Conservation (phyloP, 1,140 invertebrate species). For the Pogonomyrmex californicus region DNA sequence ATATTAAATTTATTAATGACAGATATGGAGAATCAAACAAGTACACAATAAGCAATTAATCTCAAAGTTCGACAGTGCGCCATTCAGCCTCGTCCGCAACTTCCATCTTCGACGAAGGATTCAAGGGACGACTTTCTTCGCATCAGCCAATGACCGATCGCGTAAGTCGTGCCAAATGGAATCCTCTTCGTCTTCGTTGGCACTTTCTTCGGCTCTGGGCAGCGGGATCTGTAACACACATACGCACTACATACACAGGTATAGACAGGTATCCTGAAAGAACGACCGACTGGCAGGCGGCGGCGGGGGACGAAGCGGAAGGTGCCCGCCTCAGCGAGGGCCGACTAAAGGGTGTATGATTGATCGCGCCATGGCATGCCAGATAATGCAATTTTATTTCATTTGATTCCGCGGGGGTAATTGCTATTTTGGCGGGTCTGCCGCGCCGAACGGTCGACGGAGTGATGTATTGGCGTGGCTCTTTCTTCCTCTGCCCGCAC, state of each 20-base stretch:
- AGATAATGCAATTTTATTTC: constrained; percentile 87
- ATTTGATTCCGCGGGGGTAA: constrained; percentile 86
- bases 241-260: constrained; percentile 20
- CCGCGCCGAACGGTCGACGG: constrained; percentile 78
- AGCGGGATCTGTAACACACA: constrained; percentile 47
- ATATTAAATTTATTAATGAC: background rate
- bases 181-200: constrained; percentile 70
- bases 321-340: constrained; percentile 65
- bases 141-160: constrained; percentile 69
- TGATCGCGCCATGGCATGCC: constrained; percentile 86
- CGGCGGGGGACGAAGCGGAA: background rate
- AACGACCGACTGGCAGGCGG: constrained; percentile 59
- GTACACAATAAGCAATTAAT: constrained; percentile 31
- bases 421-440: constrained; percentile 86
- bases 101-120: constrained; percentile 16
- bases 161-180: constrained; percentile 65
- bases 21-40: background rate
- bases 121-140: constrained; percentile 47
- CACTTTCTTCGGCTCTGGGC: constrained; percentile 40
- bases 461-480: constrained; percentile 85
- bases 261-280: constrained; percentile 73
- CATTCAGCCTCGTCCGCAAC: constrained; percentile 19
- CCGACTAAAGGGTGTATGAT: constrained; percentile 84
- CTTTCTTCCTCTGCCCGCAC: constrained; percentile 76
- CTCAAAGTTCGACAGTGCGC: background rate